Evolutionary conservation across 1,140 invertebrate genomes (phyloP), one percentile per base, ranked within the genome.

Genomic region (Drosophila grimshawi): DNA sequence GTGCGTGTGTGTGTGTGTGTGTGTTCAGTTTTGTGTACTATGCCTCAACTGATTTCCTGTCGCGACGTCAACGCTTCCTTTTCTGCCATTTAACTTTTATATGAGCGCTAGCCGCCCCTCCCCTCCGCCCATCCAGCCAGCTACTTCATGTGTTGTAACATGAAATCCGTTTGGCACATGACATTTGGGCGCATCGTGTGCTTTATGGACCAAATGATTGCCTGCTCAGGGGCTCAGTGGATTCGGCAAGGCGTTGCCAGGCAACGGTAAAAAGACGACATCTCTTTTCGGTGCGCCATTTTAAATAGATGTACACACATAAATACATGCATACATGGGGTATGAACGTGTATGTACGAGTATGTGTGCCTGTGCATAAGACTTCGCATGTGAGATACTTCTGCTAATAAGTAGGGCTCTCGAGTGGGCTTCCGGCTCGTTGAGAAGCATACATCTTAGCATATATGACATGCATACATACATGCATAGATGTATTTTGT

Each of bases 121-220:
- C 6, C 19, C n/a, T 8, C 49, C 27, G n/a, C n/a, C 33, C 29
- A 27, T 1, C 2, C 30, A 30, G 8, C 37, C 46, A 8, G 29
- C 5, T 27, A 37, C 48, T 19, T 77, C 63, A 79, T 76, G 76
- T 79, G 77, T 55, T 60, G 69, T 51, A 61, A 71, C 67, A 78
- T 76, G 67, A 78, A 75, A 75, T 73, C 74, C 77, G 78, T 76
- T 73, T 76, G 71, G 55, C 70, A 80, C 76, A 78, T 78, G 77
- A 55, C 37, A 67, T 53, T 56, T 74, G 32, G 59, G 65, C 71
- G 72, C 78, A 80, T 76, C 78, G 66, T 80, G 73, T 81, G 79
- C 79, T 81, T 81, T 81, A 81, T 81, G 78, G 78, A 81, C 78
- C 79, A 81, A 37, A 81, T 81, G 78, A 81, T 81, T 81, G 74